Conservation (phyloP, 2,888 invertebrate genomes). For the Petrolisthes manimaculis region DNA sequence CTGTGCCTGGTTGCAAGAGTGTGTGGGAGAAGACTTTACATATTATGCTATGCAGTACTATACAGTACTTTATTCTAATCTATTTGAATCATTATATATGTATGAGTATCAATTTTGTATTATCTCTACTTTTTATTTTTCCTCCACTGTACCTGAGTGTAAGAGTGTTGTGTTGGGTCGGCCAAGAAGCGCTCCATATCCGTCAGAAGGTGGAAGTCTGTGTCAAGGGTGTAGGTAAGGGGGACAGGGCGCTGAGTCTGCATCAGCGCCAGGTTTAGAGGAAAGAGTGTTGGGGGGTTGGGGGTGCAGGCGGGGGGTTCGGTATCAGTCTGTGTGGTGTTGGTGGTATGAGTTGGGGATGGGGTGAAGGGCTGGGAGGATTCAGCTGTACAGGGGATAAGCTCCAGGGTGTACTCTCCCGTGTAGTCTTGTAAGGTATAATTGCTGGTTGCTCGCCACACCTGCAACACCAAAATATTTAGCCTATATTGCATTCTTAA, state of each 20-base stretch:
- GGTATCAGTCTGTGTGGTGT: neutral
- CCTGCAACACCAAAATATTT: constrained; percentile 33
- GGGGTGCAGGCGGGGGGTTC: constrained; percentile 68
- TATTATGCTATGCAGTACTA: too few relatives aligned
- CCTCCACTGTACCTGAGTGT: constrained; percentile 43
- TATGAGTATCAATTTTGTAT: too few relatives aligned
- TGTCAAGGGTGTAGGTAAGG: constrained; percentile 70
- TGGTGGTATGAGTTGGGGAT: neutral
- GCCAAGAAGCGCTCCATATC: constrained; percentile 69
- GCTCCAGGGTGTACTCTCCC: constrained; percentile 69
- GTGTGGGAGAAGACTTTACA: too few relatives aligned
- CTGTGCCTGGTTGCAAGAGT: too few relatives aligned
- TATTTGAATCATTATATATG: too few relatives aligned
- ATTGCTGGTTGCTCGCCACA: constrained; percentile 71
- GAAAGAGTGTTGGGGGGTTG: constrained; percentile 67
- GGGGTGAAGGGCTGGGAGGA: constrained; percentile 62
- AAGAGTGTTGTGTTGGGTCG: constrained; percentile 67
- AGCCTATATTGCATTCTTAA: too few relatives aligned
- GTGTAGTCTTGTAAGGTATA: constrained; percentile 71
- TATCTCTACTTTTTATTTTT: too few relatives aligned
- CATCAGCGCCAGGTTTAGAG: constrained; percentile 70
- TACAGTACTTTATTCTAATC: too few relatives aligned
- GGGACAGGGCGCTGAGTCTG: constrained; percentile 71
- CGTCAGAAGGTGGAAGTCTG: constrained; percentile 70
- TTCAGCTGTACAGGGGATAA: constrained; percentile 70